Evolutionary conservation across 2,113 vertebrate species (phyloP), one percentile per base, ranked within the genome.

Genomic region (Gymnogyps californianus): DNA sequence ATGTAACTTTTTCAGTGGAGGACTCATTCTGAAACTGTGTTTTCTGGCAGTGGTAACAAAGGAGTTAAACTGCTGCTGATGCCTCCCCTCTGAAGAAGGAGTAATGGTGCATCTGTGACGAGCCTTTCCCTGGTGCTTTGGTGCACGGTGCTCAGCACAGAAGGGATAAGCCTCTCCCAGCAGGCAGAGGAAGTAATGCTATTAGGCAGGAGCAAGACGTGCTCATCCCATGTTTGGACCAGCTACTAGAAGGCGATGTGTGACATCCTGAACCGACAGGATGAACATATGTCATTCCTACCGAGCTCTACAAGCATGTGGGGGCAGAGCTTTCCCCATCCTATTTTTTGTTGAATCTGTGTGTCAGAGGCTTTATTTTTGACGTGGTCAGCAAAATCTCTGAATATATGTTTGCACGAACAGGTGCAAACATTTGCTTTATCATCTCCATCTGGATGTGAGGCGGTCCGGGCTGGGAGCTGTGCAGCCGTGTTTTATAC

Each of bases 191-290:
- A 47, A 57, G 44, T 7, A 38, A 78, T 16, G 28, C 29, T 54
- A 1, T 66, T 28, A 77, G 65, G 13, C 13, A 55, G 62, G 57
- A 92, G 79, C 40, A 59, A 66, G 80, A 65, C 55, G 13, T 28
- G 36, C 32, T 81, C 47, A 40, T 75, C 46, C 51, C 9, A 0
- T 8, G 11, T 38, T 89, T 70, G 67, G 16, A 74, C 12, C 42
- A 55, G 61, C 74, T 67, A 28, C 46, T 28, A 22, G 62, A 75
- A 67, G 65, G 46, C 0, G 0, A 13, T 5, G 31, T 0, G 1
- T 83, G 69, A 84, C 18, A 44, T 34, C 59, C 67, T 59, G 59
- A 88, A 46, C 28, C 1, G 2, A 54, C 47, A 38, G 67, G 42
- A 57, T 20, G n/a, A 86, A 11, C 46, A 8, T 54, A 47, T 36